phyloP scores from a whole-genome alignment of 2,888 invertebrate genomes.

The Azorinus chamasolen region DNA sequence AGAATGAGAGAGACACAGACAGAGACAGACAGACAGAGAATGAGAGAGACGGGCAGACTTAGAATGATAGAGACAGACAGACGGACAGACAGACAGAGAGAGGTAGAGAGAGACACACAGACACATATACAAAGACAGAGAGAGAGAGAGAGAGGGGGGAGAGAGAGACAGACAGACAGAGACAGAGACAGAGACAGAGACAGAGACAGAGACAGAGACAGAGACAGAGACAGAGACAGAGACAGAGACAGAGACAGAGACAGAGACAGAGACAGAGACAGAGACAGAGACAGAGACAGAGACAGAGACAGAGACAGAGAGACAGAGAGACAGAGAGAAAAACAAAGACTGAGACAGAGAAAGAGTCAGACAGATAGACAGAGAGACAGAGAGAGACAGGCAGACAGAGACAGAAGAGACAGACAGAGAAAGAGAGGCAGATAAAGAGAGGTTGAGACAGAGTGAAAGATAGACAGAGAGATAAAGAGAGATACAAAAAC shows the following conservation, averaged over 20 bases:
- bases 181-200: conserved; percentile 20
- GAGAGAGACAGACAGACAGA: conserved; percentile 10
- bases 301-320: conserved; percentile 20
- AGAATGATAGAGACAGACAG: conserved; percentile 8
- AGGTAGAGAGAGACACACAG: conserved; percentile 6
- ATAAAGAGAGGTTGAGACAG: no score
- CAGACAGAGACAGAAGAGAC: not conserved
- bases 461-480: no score
- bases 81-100: conserved; percentile 2
- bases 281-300: conserved; percentile 16
- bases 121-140: not conserved
- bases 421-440: not conserved
- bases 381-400: not conserved
- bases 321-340: not conserved
- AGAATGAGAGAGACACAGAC: conserved; percentile 21
- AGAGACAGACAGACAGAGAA: conserved; percentile 9
- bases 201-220: conserved; percentile 8
- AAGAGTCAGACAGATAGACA: not conserved
- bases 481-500: no score
- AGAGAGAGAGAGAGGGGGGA: conserved; percentile 7
- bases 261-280: conserved; percentile 20
- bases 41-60: not conserved
- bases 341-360: not conserved
- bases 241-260: conserved; percentile 24
- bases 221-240: conserved; percentile 20